A percentile compares a stretch with the other conserved stretches of the same genome.
Conservation (phyloP, 1,140 invertebrate genomes). For the Drosophila sp. region DNA sequence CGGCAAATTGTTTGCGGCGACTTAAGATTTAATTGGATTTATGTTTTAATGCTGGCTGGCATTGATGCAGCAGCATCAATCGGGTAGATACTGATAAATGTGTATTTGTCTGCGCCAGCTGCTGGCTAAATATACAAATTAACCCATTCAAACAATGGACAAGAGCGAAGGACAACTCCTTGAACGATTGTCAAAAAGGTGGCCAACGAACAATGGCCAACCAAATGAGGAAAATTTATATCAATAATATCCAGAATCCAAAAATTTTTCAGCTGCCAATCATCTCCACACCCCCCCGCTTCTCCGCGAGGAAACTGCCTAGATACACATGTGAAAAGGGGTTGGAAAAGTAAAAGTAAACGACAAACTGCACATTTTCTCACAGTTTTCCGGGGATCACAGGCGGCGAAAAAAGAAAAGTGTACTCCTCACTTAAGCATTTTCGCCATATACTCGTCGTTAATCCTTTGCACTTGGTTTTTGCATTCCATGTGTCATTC, state of each 20-base stretch:
- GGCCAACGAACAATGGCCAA: conserved; percentile 53
- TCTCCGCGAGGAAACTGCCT: neutral
- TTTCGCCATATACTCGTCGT: conserved; percentile 31
- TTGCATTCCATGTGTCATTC: conserved; percentile 51
- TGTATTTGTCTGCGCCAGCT: conserved; percentile 8
- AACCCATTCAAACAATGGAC: conserved; percentile 72
- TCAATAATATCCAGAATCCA: conserved; percentile 43
- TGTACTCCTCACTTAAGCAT: conserved; percentile 32
- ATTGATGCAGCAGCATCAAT: conserved; percentile 8
- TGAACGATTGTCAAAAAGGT: conserved; percentile 62
- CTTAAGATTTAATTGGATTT: conserved; percentile 78
- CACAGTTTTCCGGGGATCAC: conserved; percentile 48
- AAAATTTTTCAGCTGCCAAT: conserved; percentile 17
- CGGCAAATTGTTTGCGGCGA: conserved; percentile 58
- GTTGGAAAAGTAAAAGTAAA: conserved; percentile 50
- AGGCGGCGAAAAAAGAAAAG: neutral
- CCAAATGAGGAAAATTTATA: conserved; percentile 63
- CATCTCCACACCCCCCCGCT: neutral
- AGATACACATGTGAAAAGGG: neutral
- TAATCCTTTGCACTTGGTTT: conserved; percentile 69
- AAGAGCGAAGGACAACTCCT: conserved; percentile 31
- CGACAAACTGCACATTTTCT: conserved; percentile 56
- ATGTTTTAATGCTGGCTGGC: conserved; percentile 41
- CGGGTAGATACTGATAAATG: conserved; percentile 46
- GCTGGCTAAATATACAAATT: conserved; percentile 73